A percentile compares a stretch with the other conserved stretches of the same genome.
Conservation (phyloP, 2,888 invertebrate species). For the Cyclophora albipunctata region DNA sequence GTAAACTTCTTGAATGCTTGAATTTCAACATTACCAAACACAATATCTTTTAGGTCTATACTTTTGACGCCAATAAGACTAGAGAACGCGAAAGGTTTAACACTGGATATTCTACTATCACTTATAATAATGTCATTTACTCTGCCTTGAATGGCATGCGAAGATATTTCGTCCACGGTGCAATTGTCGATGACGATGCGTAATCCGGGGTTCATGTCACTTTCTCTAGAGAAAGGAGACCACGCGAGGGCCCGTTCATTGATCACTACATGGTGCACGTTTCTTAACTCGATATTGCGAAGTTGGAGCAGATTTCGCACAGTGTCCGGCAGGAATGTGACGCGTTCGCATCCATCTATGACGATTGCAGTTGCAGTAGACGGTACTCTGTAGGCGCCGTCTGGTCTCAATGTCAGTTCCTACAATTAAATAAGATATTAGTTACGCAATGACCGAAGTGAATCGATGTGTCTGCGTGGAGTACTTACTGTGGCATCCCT, state of each 20-base stretch:
- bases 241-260: constrained; percentile 78
- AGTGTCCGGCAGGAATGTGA: constrained; percentile 75
- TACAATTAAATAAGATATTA: constrained; percentile 28
- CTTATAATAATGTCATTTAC: constrained; percentile 80
- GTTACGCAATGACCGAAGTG: background rate
- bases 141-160: constrained; percentile 81
- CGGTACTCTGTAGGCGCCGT: constrained; percentile 71
- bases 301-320: constrained; percentile 77
- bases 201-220: constrained; percentile 78
- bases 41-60: constrained; percentile 78
- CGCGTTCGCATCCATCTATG: constrained; percentile 79
- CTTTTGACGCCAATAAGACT: constrained; percentile 79
- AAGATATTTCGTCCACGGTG: constrained; percentile 71
- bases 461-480: constrained; percentile 5
- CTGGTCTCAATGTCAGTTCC: constrained; percentile 77
- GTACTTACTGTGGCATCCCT: constrained; percentile 56
- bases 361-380: constrained; percentile 75
- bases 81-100: constrained; percentile 84
- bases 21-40: constrained; percentile 76
- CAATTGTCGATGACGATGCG: constrained; percentile 65
- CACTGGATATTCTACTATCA: constrained; percentile 74
- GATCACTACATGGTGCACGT: constrained; percentile 78
- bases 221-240: constrained; percentile 74
- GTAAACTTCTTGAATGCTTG: constrained; percentile 88
- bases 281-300: constrained; percentile 77